phyloP scores from a whole-genome alignment of 2,113 vertebrate species.

The Alligator mississippiensis region DNA sequence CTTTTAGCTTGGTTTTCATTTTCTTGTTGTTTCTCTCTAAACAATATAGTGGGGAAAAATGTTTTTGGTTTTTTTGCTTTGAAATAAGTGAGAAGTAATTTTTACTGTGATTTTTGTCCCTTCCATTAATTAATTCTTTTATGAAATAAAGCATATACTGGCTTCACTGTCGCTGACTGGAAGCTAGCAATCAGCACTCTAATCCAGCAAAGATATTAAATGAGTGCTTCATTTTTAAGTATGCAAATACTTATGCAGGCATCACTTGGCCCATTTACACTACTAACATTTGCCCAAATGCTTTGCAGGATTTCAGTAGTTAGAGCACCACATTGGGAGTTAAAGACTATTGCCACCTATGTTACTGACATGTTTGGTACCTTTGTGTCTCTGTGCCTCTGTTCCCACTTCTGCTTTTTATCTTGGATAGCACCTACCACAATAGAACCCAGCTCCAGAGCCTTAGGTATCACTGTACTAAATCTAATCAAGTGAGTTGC shows the following conservation, averaged over 20 bases:
- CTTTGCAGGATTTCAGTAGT: not conserved
- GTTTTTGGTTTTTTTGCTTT: constrained; percentile 3
- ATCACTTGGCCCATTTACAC: not conserved
- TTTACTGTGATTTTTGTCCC: not conserved
- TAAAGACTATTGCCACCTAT: not conserved
- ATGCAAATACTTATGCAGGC: not conserved
- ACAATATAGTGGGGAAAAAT: not conserved
- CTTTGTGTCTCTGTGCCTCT: not conserved
- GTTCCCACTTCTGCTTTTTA: not conserved
- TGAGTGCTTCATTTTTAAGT: not conserved
- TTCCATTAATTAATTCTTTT: not conserved
- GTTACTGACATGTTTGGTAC: not conserved
- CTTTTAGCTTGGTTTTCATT: not conserved
- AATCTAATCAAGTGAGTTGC: rapidly evolving
- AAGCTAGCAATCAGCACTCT: not conserved
- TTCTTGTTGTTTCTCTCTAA: too few relatives aligned
- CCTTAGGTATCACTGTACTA: not conserved
- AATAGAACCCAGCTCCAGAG: not conserved
- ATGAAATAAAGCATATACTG: not conserved
- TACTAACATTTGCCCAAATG: not conserved
- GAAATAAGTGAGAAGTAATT: not conserved
- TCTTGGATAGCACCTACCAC: not conserved
- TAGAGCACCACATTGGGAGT: not conserved
- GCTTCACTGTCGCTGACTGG: not conserved
- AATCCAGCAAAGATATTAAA: not conserved